Evolutionary conservation across 2,113 vertebrate genomes (phyloP), one percentile per base, ranked within the genome.

Genomic region (Calidris pygmaea): DNA sequence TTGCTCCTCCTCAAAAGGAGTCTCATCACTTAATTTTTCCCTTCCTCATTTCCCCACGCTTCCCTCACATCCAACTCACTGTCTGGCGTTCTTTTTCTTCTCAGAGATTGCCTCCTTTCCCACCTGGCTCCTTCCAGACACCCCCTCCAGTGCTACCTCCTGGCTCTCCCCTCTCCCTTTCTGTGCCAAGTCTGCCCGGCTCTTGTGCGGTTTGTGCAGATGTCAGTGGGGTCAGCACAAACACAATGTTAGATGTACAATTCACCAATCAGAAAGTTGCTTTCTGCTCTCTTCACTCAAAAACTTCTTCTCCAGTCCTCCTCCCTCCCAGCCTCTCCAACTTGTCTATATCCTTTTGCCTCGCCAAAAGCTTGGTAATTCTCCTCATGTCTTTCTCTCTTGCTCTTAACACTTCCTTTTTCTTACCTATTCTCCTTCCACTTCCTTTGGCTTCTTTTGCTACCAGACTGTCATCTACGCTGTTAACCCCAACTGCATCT

Each of bases 1-100:
- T 94, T 73, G n/a, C 58, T 89, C 85, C 86, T 94, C 74, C 63
- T 91, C 81, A 91, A 73, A 90, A 85, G 21, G 39, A 89, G 78
- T 29, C 53, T 83, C 7, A 0, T 80, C 67, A 87, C 81, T 94
- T 91, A 83, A 89, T 70, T 87, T 63, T 91, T 79, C 37, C n/a
- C 16, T 73, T 89, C 60, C 8, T 7, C 48, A 35, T 78, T 86
- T 94, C 87, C 35, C 60, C 45, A 65, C 21, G 6, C 56, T 89
- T 93, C 35, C 66, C 62, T 41, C 89, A 85, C 4, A 0, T 60
- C 75, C 65, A 91, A 43, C 47, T 27, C 53, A 76, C 81, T 63
- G 21, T 47, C 41, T 89, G 47, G 21, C 8, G 5, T 50, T 87
- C 53, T 55, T 68, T 55, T 52, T 26, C 3, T 62, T 92, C 77